A percentile compares a stretch with the other conserved stretches of the same genome.
Evolutionary conservation across 1,140 invertebrate genomes (phyloP).

Genomic region (Venturia canescens): DNA sequence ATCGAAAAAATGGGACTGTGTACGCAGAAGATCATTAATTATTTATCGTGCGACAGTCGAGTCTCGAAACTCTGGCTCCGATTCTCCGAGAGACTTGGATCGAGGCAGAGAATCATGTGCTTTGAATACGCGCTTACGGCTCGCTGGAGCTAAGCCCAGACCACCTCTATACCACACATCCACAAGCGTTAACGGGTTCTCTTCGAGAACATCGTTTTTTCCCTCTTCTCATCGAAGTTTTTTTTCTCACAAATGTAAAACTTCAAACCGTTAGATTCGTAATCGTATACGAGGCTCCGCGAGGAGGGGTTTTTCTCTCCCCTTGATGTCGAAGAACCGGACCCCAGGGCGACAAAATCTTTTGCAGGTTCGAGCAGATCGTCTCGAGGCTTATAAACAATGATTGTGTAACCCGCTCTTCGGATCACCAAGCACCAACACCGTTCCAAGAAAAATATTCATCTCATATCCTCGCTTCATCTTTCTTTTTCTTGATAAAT

Average conservation of each 20-base stretch:
- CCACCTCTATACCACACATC: not conserved
- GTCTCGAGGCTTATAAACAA: constrained; percentile 51
- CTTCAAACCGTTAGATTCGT: constrained; percentile 68
- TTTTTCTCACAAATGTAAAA: constrained; percentile 64
- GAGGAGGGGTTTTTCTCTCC: not conserved
- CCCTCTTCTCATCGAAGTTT: constrained; percentile 48
- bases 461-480: constrained; percentile 6
- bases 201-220: constrained; percentile 10
- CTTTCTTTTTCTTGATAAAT: constrained; percentile 17
- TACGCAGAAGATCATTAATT: constrained; percentile 47
- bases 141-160: constrained; percentile 62
- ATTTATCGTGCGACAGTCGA: constrained; percentile 47
- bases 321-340: constrained; percentile 20
- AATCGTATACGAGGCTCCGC: constrained; percentile 8
- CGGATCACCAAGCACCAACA: not conserved
- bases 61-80: constrained; percentile 3
- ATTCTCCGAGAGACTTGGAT: constrained; percentile 50
- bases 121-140: constrained; percentile 46
- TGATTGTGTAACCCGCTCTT: constrained; percentile 14
- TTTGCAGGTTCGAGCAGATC: not conserved
- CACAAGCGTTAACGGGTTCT: constrained; percentile 66
- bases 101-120: constrained; percentile 34
- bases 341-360: constrained; percentile 23
- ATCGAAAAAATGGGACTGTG: constrained; percentile 2
- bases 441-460: not conserved